A percentile compares a stretch with the other conserved stretches of the same genome.
phyloP scores from a whole-genome alignment of 2,888 invertebrate genomes.

The Aleiodes alternator region DNA sequence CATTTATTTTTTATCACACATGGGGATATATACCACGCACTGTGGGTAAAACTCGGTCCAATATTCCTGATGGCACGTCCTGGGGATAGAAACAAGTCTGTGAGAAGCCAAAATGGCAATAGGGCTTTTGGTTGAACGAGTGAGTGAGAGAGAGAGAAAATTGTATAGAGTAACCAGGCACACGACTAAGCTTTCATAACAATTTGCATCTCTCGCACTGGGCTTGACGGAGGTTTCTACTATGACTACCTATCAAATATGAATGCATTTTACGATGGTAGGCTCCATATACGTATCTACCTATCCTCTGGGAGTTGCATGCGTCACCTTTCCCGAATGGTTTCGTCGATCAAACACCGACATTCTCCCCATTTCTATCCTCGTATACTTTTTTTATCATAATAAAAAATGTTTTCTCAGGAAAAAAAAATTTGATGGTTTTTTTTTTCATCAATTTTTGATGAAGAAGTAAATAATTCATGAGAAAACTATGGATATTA shows the following conservation, averaged over 20 bases:
- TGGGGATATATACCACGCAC: slow-evolving; percentile 62
- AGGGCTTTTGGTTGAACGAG: slow-evolving; percentile 1
- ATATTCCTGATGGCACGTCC: slow-evolving; percentile 64
- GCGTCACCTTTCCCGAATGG: slow-evolving; percentile 40
- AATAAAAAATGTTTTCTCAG: no score
- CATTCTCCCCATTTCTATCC: slow-evolving; percentile 25
- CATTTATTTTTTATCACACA: slow-evolving; percentile 71
- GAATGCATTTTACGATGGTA: slow-evolving; percentile 65
- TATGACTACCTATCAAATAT: slow-evolving; percentile 70
- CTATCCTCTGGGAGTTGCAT: slow-evolving; percentile 42
- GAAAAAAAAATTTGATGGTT: no score
- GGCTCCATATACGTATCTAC: slow-evolving; percentile 52
- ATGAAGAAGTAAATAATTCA: no score
- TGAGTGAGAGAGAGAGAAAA: slow-evolving; percentile 21
- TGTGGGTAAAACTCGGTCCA: slow-evolving; percentile 51
- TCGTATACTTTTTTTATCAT: no score
- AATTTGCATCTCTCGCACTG: slow-evolving; percentile 70
- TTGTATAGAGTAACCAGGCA: slow-evolving; percentile 51
- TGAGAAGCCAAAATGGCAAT: slow-evolving; percentile 26
- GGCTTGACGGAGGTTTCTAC: slow-evolving; percentile 57
- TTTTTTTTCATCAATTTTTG: no score
- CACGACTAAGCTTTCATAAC: slow-evolving; percentile 72
- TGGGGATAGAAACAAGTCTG: slow-evolving; percentile 44
- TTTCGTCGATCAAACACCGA: slow-evolving; percentile 53
- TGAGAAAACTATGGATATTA: no score